These are phyloP conservation scores for Liolophura sinensis DNA, from an alignment of 1,140 invertebrate genomes.

Conservation along the genomic window DNA sequence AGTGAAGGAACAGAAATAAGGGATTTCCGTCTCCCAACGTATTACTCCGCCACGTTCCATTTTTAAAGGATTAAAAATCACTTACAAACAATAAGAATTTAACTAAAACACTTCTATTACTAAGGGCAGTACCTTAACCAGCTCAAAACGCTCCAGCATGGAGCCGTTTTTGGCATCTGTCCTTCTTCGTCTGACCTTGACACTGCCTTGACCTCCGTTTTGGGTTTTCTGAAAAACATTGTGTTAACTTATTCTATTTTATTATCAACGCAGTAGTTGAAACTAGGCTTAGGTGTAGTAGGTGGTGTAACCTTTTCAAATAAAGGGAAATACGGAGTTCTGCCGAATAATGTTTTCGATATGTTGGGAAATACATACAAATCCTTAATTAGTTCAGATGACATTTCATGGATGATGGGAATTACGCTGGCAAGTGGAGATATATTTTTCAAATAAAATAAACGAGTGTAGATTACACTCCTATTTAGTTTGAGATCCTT, in stretches of 20 bases:
- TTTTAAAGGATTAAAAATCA: no score
- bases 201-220: neutral
- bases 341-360: neutral
- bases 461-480: no score
- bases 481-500: neutral
- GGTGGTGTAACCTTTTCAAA: neutral
- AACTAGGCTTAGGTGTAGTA: neutral
- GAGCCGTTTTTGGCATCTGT: slow-evolving; percentile 81
- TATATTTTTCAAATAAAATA: no score
- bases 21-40: no score
- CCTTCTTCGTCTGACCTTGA: neutral
- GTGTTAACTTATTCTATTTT: neutral
- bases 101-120: no score
- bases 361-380: neutral
- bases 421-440: no score
- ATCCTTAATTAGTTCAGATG: no score
- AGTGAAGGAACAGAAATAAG: no score
- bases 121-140: neutral
- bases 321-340: neutral
- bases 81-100: no score
- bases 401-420: no score
- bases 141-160: slow-evolving; percentile 46
- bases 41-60: no score
- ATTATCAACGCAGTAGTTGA: neutral
- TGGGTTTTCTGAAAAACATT: neutral